A percentile compares a stretch with the other conserved stretches of the same genome.
These are phyloP conservation scores for Lasioglossum marginatum DNA, from an alignment of 2,888 invertebrate genomes.

Conservation along the genomic window DNA sequence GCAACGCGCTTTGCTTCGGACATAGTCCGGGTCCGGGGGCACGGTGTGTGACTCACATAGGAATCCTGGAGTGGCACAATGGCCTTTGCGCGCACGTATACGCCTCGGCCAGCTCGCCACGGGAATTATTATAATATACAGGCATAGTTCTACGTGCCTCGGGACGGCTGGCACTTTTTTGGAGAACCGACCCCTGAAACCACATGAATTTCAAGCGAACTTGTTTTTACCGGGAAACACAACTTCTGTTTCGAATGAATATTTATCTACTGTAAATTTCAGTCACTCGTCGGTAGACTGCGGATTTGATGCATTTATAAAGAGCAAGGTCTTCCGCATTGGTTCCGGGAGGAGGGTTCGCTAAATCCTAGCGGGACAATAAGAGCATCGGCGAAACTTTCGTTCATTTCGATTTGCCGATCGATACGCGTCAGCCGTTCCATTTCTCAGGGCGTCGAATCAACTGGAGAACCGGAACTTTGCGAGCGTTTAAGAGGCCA, in stretches of 20 bases:
- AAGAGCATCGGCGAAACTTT: neutral
- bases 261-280: neutral
- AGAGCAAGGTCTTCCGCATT: neutral
- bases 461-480: slow-evolving; percentile 6
- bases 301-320: no score
- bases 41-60: slow-evolving; percentile 68
- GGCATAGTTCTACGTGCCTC: neutral
- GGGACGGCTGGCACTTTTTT: neutral
- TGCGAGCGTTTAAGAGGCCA: neutral
- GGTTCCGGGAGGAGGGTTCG: neutral
- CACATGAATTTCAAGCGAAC: neutral
- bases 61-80: slow-evolving; percentile 73
- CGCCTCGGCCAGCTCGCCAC: slow-evolving; percentile 22
- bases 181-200: neutral
- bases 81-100: slow-evolving; percentile 62
- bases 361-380: neutral
- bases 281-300: no score
- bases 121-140: slow-evolving; percentile 39
- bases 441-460: slow-evolving; percentile 14
- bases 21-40: slow-evolving; percentile 57
- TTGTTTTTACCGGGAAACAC: neutral
- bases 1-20: slow-evolving; percentile 54
- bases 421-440: neutral
- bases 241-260: neutral
- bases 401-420: slow-evolving; percentile 1